Evolutionary conservation across 2,797 vertebrate genomes (phyloP).

Genomic region (Characodon lateralis): DNA sequence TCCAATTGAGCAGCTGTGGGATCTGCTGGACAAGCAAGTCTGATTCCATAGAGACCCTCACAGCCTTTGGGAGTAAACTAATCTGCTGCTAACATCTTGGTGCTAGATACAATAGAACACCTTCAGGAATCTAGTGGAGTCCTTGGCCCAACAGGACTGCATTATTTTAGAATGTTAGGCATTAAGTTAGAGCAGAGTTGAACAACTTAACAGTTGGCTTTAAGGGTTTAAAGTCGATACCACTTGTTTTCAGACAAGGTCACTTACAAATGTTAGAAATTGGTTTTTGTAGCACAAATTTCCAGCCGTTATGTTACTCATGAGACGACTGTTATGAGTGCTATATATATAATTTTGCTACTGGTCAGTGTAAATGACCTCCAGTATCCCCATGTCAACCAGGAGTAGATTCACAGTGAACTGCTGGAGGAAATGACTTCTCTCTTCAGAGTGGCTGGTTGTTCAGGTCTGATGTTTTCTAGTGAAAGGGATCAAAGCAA

Average conservation of each 20-base stretch:
- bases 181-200: neutral
- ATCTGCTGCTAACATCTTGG: no score
- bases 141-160: no score
- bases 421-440: slow-evolving; percentile 47
- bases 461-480: slow-evolving; percentile 55
- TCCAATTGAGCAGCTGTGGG: neutral
- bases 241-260: neutral
- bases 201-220: neutral
- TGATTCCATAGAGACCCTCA: no score
- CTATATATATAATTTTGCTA: slow-evolving; percentile 30
- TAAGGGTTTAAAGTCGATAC: neutral
- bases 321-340: slow-evolving; percentile 2
- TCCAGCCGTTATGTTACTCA: slow-evolving; percentile 12
- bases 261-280: neutral
- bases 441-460: slow-evolving; percentile 62
- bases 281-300: neutral
- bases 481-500: slow-evolving; percentile 71
- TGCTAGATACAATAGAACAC: no score
- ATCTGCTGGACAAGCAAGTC: no score
- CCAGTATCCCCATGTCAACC: slow-evolving; percentile 63
- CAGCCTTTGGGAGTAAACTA: no score
- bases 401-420: slow-evolving; percentile 41
- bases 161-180: neutral
- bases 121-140: no score
- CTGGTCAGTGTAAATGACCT: slow-evolving; percentile 55